Conservation (phyloP, 1,140 invertebrate species). For the Neuroterus valhalla region DNA sequence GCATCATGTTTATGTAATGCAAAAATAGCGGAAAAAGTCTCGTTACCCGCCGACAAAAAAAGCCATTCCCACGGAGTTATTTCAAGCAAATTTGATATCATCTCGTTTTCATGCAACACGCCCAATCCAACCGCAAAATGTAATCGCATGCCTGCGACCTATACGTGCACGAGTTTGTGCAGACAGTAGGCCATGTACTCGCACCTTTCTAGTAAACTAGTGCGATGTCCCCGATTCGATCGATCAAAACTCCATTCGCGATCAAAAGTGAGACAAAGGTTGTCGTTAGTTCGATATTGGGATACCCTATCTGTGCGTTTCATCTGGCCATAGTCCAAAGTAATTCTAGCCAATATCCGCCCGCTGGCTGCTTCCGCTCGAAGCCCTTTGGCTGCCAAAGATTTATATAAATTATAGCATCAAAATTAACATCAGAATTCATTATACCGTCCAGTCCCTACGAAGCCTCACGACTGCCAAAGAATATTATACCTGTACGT, state of each 20-base stretch:
- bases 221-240: constrained; percentile 17
- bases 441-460: background rate
- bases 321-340: constrained; percentile 58
- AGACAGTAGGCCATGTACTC: constrained; percentile 13
- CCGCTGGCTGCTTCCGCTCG: constrained; percentile 33
- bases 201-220: constrained; percentile 19
- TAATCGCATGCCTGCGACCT: constrained; percentile 20
- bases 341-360: constrained; percentile 55
- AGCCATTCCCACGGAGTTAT: constrained; percentile 6
- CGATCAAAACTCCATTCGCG: constrained; percentile 29
- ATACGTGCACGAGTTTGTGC: constrained; percentile 11
- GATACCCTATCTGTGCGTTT: constrained; percentile 53
- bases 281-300: constrained; percentile 49
- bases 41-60: background rate
- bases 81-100: constrained; percentile 22
- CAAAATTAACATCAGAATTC: constrained; percentile 22
- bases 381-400: constrained; percentile 2
- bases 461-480: background rate
- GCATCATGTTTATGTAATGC: background rate
- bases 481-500: background rate
- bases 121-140: background rate
- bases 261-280: constrained; percentile 42
- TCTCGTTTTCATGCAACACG: constrained; percentile 13
- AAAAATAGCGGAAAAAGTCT: background rate
- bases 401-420: constrained; percentile 11